These are phyloP conservation scores for Chironomus tepperi DNA, from an alignment of 1,140 invertebrate species.

Conservation along the genomic window DNA sequence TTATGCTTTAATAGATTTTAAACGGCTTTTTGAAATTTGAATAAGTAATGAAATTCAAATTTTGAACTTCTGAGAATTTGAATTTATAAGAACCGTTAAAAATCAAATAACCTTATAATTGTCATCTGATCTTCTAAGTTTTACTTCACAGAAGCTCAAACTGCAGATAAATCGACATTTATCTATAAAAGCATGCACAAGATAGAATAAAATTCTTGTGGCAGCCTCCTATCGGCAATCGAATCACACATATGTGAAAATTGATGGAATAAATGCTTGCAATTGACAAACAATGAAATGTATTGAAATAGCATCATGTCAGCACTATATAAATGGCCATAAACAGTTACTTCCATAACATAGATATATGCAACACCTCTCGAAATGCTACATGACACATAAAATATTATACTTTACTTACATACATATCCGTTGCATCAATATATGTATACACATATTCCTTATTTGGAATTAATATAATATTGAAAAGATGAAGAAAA, in stretches of 20 bases:
- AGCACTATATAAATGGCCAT: neutral
- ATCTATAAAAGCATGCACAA: neutral
- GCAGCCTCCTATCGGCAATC: neutral
- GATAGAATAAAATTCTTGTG: neutral
- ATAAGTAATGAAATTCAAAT: too few species aligned
- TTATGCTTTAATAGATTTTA: too few species aligned
- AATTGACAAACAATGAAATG: constrained; percentile 19
- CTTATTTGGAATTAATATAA: constrained; percentile 9
- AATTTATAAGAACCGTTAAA: too few species aligned
- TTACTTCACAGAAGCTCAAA: too few species aligned
- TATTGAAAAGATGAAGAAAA: neutral
- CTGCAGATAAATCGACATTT: neutral
- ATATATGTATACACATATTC: neutral
- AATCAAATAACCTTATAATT: too few species aligned
- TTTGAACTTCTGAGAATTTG: too few species aligned
- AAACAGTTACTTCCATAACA: constrained; percentile 5
- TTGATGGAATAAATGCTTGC: neutral
- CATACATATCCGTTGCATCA: neutral
- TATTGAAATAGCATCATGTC: neutral
- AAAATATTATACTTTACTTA: neutral
- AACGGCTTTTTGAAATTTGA: too few species aligned
- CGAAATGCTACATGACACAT: constrained; percentile 18
- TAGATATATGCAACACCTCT: constrained; percentile 15
- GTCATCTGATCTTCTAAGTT: too few species aligned
- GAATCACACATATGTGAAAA: neutral